Base-by-base conservation (phyloP, 2,113 vertebrate genomes). In the Notothenia coriiceps region DNA sequence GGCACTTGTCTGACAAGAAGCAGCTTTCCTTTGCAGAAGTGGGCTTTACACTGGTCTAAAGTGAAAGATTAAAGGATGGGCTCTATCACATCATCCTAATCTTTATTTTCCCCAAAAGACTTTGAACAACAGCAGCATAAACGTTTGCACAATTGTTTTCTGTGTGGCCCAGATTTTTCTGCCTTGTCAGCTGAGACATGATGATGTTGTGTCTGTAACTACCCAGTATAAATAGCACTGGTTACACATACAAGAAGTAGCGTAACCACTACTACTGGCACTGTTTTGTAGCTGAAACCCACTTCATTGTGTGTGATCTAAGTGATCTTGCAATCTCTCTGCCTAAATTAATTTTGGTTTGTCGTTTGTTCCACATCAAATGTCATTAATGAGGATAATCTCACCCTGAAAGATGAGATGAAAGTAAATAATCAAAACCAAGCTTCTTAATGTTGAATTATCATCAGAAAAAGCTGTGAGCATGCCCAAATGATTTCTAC, bases 1-100 rank as follows among this genome's bases (percentile, higher is more conserved):
- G 94, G 93, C 92, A 72, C 81, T 86, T 93, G 64, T 88, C 88
- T 79, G 80, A 89, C 88, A 88, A 86, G 77, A 74, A 90, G 70
- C 65, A 62, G 69, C 18, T 72, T 43, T 51, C 22, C 35, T 85
- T 74, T 70, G 60, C 73, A 79, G 71, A 67, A 66, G 74, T 74
- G 60, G 71, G 74, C 20, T 70, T 80, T 35, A 20, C 62, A 69
- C 49, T 79, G 83, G 49, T 80, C 10, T 46, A 6, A 46, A 82
- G 77, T 67, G 20, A 66, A 46, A 63, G 17, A 79, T 43, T 11
- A 62, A 80, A 68, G 57, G 33, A 84, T 57, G 29, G 52, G 20
- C 54, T 84, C 35, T 56, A 2, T 85, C 60, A n/a, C 65, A 77
- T 86, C 59, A 74, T 71, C 63, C 7, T 12, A 25, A 52, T 55